Base-by-base conservation (phyloP, 92 coral and sea anemone genomes). In the Scolanthus callimorphus region DNA sequence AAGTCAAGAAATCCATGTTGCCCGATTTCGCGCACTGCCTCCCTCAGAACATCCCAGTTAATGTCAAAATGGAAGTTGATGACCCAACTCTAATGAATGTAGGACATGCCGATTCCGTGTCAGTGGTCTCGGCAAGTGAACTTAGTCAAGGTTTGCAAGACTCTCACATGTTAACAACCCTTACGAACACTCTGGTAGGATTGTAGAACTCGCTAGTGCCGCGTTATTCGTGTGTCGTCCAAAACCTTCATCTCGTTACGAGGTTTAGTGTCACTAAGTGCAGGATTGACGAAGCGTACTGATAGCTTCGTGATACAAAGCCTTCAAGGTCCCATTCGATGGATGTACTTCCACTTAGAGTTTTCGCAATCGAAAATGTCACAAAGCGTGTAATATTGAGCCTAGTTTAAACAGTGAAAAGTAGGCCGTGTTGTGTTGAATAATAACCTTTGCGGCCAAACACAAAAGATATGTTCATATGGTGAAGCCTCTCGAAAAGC, bases 141-240 rank as follows among this genome's bases (percentile, higher is more conserved):
- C 85, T 84, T 49, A 81, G 76, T 48, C 99, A 89, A 27, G 96
- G 99, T 73, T 77, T 94, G 43, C 90, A 88, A 17, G 99, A 94
- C 65, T 70, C 78, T 19, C 96, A 94, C 60, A 94, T 94, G 99
- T 74, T 94, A 25, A 94, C 89, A 53, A 89, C 99, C 13, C 77
- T 94, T 24, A 94, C 99, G 31, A 85, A 90, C 59, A 73, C 97
- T 57, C 79, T 94, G 65, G 99, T 94, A 69, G 99, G 99, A 76
- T 89, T 94, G 62, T 94, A 79, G 67, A 73, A 55, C 15, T 34
- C 41, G 6, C 41, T 34, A 6, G 41, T 34, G 6, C 15, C n/a
- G n/a, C n/a, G n/a, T n/a, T n/a, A n/a, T n/a, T n/a, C n/a, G n/a
- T n/a, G n/a, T n/a, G n/a, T n/a, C n/a, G n/a, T n/a, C n/a, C n/a